Base-by-base conservation (phyloP, 2,888 invertebrate genomes). In the Eubasilissa splendida region DNA sequence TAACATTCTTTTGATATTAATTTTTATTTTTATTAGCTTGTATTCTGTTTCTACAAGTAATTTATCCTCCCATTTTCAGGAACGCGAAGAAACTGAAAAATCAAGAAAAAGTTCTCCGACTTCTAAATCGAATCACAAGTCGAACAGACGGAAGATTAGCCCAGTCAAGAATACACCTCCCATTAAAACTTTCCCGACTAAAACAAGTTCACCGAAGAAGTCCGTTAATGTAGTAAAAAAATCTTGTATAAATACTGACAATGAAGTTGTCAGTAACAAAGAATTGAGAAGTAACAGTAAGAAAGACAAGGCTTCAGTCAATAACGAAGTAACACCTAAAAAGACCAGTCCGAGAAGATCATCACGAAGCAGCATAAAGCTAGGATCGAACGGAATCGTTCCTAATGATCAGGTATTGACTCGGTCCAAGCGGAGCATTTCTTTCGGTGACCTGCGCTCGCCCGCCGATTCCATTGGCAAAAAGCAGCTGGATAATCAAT, bases 321-420 rank as follows among this genome's bases (percentile, higher is more conserved):
- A 71, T n/a, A 12, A 54, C 31, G 75, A 79, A 66, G 42, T 59
- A n/a, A 78, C 80, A 59, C 76, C 81, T 59, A 80, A 77, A 60
- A 78, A 79, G 52, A 74, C 80, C 52, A 84, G 83, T 81, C 78
- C 81, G n/a, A 83, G 80, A 53, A 83, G 31, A 75, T 65, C 80
- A 60, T 80, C 83, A 12, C 71, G 71, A 65, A 83, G 80, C 63
- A 81, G 76, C 58, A 58, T 80, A 5, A 84, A 78, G 65, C 50
- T 80, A 31, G 75, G 68, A 12, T 54, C 76, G 1, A 77, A 70
- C 22, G 65, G 42, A 59, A n/a, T 56, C 9, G 70, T 78, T 54
- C 50, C 65, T 9, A 53, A 54, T 50, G 66, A 60, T 70, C 76
- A 42, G 74, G 84, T 56, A 74, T 83, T 65, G 52, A 76, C 70